Conservation (phyloP, 2,888 invertebrate species). For the Metalampra italica region DNA sequence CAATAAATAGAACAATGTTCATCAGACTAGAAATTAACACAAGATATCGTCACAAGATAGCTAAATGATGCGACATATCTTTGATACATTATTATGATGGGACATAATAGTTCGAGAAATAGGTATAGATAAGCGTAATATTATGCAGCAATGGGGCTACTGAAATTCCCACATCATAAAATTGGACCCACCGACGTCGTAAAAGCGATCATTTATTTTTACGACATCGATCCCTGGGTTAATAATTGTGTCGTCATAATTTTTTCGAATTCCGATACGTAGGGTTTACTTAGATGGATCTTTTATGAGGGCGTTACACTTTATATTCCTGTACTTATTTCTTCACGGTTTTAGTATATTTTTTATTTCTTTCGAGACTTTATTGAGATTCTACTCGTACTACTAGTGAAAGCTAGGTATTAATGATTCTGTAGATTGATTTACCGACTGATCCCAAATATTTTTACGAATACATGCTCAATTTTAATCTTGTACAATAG, state of each 20-base stretch:
- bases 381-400: too few species aligned
- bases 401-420: too few species aligned
- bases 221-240: conserved; percentile 54
- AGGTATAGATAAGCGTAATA: conserved; percentile 44
- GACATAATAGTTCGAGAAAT: conserved; percentile 23
- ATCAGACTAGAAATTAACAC: too few species aligned
- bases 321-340: background rate
- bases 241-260: conserved; percentile 62
- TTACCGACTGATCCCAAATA: too few species aligned
- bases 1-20: too few species aligned
- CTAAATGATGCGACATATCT: too few species aligned
- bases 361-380: too few species aligned
- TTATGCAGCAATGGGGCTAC: conserved; percentile 45
- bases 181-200: conserved; percentile 48
- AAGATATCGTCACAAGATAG: too few species aligned
- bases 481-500: too few species aligned
- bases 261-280: conserved; percentile 24
- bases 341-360: too few species aligned
- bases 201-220: conserved; percentile 67
- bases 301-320: background rate
- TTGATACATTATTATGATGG: conserved; percentile 15
- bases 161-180: conserved; percentile 66
- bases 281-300: background rate
- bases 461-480: too few species aligned
- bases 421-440: too few species aligned